These are phyloP conservation scores for Macropodus opercularis DNA, from an alignment of 2,797 vertebrate genomes.

Conservation along the genomic window DNA sequence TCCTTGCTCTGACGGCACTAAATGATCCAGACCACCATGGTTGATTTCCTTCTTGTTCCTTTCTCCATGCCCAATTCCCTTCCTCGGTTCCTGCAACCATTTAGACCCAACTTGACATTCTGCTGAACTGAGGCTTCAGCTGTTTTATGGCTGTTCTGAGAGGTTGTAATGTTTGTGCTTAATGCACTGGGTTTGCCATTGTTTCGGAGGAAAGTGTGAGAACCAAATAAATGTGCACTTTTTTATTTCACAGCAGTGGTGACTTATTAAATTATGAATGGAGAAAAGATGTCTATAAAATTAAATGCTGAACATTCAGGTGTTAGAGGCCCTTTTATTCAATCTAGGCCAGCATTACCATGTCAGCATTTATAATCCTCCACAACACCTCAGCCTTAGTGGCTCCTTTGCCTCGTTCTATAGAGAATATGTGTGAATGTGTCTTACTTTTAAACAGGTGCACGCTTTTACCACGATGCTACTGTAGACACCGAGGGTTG, in stretches of 20 bases:
- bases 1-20: slow-evolving; percentile 49
- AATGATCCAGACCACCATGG: slow-evolving; percentile 66
- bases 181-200: slow-evolving; percentile 30
- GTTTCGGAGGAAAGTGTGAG: slow-evolving; percentile 11
- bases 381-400: background rate
- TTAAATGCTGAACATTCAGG: slow-evolving; percentile 48
- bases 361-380: background rate
- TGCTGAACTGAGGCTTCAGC: slow-evolving; percentile 33
- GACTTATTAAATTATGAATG: slow-evolving; percentile 56
- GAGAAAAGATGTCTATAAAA: too few species aligned
- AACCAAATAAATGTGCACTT: slow-evolving; percentile 30
- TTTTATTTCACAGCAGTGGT: slow-evolving; percentile 27
- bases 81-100: slow-evolving; percentile 29
- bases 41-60: slow-evolving; percentile 63
- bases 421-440: background rate
- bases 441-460: background rate
- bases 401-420: background rate
- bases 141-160: slow-evolving; percentile 40
- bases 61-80: slow-evolving; percentile 57
- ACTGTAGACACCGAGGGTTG: too few species aligned
- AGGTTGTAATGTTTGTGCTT: slow-evolving; percentile 34
- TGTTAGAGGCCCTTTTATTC: slow-evolving; percentile 12
- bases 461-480: background rate
- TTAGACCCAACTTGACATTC: slow-evolving; percentile 55
- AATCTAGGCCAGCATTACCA: background rate